Evolutionary conservation across 2,113 vertebrate species (phyloP).

Genomic region (Setophaga petechia): DNA sequence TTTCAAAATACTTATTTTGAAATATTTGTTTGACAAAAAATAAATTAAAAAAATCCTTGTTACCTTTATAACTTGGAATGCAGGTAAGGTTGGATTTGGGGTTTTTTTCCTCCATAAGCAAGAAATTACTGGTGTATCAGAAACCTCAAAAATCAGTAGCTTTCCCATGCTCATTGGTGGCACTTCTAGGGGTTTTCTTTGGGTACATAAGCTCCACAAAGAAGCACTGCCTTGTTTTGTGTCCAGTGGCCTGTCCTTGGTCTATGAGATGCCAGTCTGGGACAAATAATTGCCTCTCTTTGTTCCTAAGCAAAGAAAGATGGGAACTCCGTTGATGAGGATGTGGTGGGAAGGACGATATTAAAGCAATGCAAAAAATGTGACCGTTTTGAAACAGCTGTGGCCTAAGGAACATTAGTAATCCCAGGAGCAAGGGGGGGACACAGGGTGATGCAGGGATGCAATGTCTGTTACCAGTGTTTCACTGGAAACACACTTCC

Average conservation of each 20-base stretch:
- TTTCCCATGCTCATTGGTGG: background rate
- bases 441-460: background rate
- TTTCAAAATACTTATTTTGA: background rate
- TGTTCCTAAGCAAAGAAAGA: background rate
- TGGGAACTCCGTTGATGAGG: background rate
- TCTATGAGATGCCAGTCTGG: background rate
- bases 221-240: background rate
- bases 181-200: background rate
- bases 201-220: background rate
- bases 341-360: constrained; percentile 18
- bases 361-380: constrained; percentile 33
- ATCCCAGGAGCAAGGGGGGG: background rate
- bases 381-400: background rate
- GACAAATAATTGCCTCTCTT: background rate
- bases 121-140: background rate
- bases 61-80: background rate
- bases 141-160: background rate
- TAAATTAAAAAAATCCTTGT: background rate
- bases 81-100: background rate
- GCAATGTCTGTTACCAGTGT: accelerated
- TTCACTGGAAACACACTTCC: background rate
- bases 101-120: accelerated
- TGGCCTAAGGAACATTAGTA: background rate
- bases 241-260: background rate
- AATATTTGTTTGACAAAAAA: background rate